phyloP scores from a whole-genome alignment of 2,113 vertebrate genomes.

The Rhynchopsitta pachyrhyncha region DNA sequence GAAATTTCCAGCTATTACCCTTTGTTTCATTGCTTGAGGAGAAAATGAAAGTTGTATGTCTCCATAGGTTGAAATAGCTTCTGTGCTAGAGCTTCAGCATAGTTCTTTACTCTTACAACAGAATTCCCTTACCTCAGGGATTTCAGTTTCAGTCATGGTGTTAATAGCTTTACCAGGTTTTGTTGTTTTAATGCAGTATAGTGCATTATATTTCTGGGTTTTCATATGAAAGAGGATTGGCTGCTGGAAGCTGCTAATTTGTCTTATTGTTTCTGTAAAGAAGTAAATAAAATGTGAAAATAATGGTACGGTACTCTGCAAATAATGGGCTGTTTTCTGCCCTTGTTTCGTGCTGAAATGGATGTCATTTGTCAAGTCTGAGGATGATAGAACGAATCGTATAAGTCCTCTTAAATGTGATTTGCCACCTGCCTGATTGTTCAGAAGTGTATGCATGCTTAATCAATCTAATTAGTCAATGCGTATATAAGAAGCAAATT shows the following conservation, averaged over 20 bases:
- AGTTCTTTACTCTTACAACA: background rate
- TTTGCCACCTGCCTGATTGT: conserved; percentile 80
- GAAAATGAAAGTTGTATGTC: background rate
- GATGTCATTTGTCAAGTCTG: conserved; percentile 70
- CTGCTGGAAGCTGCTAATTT: conserved; percentile 16
- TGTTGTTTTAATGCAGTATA: background rate
- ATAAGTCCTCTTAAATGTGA: conserved; percentile 73
- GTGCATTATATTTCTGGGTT: background rate
- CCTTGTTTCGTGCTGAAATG: conserved; percentile 57
- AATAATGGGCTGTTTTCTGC: conserved; percentile 51
- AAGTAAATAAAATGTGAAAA: conserved; percentile 41
- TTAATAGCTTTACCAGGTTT: conserved; percentile 15
- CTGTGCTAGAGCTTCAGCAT: background rate
- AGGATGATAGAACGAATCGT: conserved; percentile 70
- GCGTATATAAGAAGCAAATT: conserved; percentile 77
- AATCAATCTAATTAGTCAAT: conserved; percentile 85
- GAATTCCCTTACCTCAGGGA: background rate
- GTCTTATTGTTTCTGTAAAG: conserved; percentile 13
- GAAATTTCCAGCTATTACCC: background rate
- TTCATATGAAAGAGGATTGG: conserved; percentile 6
- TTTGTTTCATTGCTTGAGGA: background rate
- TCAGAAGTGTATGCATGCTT: conserved; percentile 72
- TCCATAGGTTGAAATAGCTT: background rate
- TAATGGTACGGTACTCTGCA: conserved; percentile 1
- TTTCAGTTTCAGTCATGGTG: background rate